Percentiles rank a stretch among this genome's conserved stretches.
Conservation (phyloP, 1,140 invertebrate species). For the Tetramorium simillimum region DNA sequence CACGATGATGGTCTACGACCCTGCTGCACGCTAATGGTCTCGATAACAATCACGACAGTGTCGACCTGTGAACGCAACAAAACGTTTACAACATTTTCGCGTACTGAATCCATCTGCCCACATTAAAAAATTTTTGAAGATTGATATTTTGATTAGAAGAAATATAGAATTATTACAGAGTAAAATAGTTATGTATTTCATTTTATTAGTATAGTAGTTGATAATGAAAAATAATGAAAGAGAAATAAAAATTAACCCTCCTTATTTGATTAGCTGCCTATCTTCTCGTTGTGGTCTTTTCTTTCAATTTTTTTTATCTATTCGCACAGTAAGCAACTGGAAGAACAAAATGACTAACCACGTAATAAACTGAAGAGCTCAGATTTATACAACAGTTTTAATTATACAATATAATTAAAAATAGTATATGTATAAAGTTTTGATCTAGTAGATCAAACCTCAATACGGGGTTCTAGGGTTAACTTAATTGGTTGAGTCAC, state of each 20-base stretch:
- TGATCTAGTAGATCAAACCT: not conserved
- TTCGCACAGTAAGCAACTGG: not conserved
- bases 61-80: not conserved
- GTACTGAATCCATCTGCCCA: not conserved
- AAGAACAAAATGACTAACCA: not conserved
- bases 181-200: not conserved
- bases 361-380: not conserved
- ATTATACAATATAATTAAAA: not conserved
- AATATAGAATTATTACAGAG: not conserved
- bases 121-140: not conserved
- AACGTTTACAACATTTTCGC: conserved; percentile 9
- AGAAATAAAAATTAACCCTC: not conserved
- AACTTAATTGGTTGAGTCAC: not conserved
- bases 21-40: conserved; percentile 26
- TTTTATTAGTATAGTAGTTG: not conserved
- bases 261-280: not conserved
- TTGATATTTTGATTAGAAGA: not conserved
- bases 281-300: not conserved
- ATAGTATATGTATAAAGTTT: not conserved
- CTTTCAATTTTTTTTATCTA: not conserved
- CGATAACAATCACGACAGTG: conserved; percentile 30
- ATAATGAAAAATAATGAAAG: not conserved
- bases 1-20: conserved; percentile 23
- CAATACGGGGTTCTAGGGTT: not conserved
- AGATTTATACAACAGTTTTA: not conserved